These are phyloP conservation scores for Brachionichthys hirsutus DNA, from an alignment of 2,113 vertebrate species.

Conservation along the genomic window DNA sequence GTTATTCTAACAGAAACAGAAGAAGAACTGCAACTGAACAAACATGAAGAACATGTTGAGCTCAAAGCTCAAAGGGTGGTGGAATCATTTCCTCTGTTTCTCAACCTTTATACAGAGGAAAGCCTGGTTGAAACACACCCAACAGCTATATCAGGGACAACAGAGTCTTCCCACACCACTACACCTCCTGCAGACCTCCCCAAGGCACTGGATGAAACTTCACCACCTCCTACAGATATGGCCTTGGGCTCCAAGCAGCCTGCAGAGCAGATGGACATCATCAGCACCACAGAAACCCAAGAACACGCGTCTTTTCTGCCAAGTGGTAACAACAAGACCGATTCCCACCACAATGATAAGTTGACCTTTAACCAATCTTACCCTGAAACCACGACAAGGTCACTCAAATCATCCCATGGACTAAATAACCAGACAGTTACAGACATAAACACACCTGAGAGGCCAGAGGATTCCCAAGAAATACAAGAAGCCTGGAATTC, in stretches of 20 bases:
- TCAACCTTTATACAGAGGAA: conserved; percentile 23
- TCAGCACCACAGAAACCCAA: conserved; percentile 28
- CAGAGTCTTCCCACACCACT: no score
- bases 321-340: conserved; percentile 32
- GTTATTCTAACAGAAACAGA: conserved; percentile 82
- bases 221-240: conserved; percentile 23
- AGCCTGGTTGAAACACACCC: conserved; percentile 13
- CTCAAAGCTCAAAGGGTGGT: conserved; percentile 88
- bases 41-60: conserved; percentile 68
- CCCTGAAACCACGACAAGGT: conserved; percentile 30
- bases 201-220: no score
- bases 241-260: conserved; percentile 22
- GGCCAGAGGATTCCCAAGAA: conserved; percentile 23
- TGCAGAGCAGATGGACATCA: conserved; percentile 6
- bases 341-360: conserved; percentile 32
- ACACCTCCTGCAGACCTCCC: no score
- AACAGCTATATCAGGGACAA: background rate
- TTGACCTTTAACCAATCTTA: conserved; percentile 50
- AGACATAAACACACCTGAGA: conserved; percentile 24
- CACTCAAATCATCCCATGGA: conserved; percentile 9
- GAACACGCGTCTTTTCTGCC: conserved; percentile 13
- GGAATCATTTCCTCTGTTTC: conserved; percentile 78
- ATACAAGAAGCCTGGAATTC: conserved; percentile 27
- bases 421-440: conserved; percentile 36
- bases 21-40: conserved; percentile 81